phyloP scores from a whole-genome alignment of 1,140 invertebrate species.

The Thereuonema tuberculata region DNA sequence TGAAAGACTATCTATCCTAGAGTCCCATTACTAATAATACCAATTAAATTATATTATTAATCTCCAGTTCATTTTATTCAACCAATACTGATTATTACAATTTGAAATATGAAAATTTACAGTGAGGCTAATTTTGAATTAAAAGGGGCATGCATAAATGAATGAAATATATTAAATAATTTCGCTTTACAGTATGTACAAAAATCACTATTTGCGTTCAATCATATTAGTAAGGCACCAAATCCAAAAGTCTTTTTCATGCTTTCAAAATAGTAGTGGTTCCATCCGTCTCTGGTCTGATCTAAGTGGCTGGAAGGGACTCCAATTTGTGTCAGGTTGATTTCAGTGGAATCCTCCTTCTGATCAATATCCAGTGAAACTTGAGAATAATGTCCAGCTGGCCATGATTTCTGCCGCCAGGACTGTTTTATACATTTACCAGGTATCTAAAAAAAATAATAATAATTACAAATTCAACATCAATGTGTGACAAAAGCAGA shows the following conservation, averaged over 20 bases:
- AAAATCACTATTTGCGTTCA: not conserved
- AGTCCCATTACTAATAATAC: too few species aligned
- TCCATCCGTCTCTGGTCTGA: slow-evolving; percentile 73
- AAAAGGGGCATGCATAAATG: too few species aligned
- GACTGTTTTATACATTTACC: slow-evolving; percentile 74
- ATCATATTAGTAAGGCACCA: slow-evolving; percentile 52
- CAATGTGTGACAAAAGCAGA: too few species aligned
- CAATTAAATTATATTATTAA: too few species aligned
- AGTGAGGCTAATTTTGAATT: too few species aligned
- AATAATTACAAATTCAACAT: slow-evolving; percentile 4
- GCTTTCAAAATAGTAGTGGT: slow-evolving; percentile 79
- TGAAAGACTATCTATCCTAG: too few species aligned
- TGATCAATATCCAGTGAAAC: slow-evolving; percentile 73
- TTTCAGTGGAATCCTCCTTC: slow-evolving; percentile 66
- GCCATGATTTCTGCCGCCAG: slow-evolving; percentile 94
- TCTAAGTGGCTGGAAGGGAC: slow-evolving; percentile 65
- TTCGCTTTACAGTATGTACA: too few species aligned
- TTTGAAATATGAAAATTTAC: too few species aligned
- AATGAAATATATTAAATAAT: too few species aligned
- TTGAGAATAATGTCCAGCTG: slow-evolving; percentile 74
- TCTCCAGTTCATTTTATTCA: too few species aligned
- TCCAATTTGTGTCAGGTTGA: slow-evolving; percentile 61
- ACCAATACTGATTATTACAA: too few species aligned
- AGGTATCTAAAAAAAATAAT: slow-evolving; percentile 39
- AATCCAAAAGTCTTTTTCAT: slow-evolving; percentile 88